A percentile compares a stretch with the other conserved stretches of the same genome.
Evolutionary conservation across 2,797 vertebrate species (phyloP).

Genomic region (Oreortyx pictus): DNA sequence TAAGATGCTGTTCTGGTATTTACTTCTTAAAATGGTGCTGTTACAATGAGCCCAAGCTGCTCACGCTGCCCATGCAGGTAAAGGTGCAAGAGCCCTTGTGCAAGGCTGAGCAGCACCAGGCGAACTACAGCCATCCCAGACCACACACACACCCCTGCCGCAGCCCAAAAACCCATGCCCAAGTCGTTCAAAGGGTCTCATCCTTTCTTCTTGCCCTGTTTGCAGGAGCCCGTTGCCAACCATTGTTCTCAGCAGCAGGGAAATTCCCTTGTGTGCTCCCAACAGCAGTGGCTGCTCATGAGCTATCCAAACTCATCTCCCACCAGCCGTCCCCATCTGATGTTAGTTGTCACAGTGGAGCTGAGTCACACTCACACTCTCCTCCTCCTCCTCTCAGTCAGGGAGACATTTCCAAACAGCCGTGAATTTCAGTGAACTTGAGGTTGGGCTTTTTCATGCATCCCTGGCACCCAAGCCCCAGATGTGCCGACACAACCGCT

Average conservation of each 20-base stretch:
- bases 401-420: not conserved
- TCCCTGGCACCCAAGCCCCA: too few species aligned
- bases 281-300: not conserved
- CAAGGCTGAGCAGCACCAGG: not conserved
- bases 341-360: not conserved
- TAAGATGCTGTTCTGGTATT: fast-evolving
- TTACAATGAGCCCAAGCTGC: not conserved
- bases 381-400: not conserved
- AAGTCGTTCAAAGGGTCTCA: not conserved
- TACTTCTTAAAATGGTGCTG: not conserved
- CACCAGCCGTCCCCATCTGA: not conserved
- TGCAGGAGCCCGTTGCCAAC: not conserved
- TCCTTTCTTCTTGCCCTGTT: not conserved
- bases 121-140: not conserved
- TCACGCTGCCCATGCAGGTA: not conserved
- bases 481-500: too few species aligned
- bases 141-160: not conserved
- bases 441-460: not conserved
- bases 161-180: not conserved
- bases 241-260: not conserved
- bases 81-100: not conserved
- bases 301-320: not conserved
- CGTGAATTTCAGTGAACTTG: not conserved
- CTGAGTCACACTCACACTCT: not conserved
- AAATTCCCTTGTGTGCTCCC: not conserved